Conservation (phyloP, 2,888 invertebrate genomes). For the Baronia brevicornis region DNA sequence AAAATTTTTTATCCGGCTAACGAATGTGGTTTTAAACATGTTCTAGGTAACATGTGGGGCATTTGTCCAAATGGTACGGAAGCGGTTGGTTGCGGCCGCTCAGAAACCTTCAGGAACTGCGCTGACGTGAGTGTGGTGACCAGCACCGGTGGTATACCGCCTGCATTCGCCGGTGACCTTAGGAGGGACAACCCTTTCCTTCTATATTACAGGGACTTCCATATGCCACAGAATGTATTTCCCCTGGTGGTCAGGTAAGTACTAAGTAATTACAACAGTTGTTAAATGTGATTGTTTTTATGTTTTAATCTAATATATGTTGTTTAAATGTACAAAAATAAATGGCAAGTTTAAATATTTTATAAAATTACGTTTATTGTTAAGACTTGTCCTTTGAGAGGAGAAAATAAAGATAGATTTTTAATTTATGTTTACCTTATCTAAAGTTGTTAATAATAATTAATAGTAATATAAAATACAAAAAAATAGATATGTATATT, state of each 20-base stretch:
- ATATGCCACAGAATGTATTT: conserved; percentile 79
- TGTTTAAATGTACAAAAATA: too few relatives aligned
- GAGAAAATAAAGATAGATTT: too few relatives aligned
- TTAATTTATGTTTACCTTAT: too few relatives aligned
- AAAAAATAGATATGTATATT: too few relatives aligned
- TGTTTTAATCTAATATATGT: conserved; percentile 3
- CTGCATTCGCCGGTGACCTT: conserved; percentile 79
- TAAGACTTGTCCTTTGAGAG: too few relatives aligned
- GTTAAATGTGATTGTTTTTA: conserved; percentile 5
- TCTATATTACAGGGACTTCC: conserved; percentile 83
- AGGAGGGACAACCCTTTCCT: conserved; percentile 81
- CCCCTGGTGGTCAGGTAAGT: conserved; percentile 85
- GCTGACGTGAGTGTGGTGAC: conserved; percentile 90
- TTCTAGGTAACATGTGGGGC: conserved; percentile 92
- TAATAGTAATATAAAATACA: too few relatives aligned
- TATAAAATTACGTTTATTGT: too few relatives aligned
- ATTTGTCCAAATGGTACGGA: conserved; percentile 89
- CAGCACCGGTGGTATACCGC: conserved; percentile 84
- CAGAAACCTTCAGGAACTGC: conserved; percentile 94
- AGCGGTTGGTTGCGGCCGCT: conserved; percentile 91
- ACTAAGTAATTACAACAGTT: conserved; percentile 11
- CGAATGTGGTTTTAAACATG: background rate
- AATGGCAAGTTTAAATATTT: too few relatives aligned
- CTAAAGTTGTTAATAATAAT: too few relatives aligned
- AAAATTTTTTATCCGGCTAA: too few relatives aligned